Evolutionary conservation across 2,888 invertebrate genomes (phyloP).

Genomic region (Cinara cedri): DNA sequence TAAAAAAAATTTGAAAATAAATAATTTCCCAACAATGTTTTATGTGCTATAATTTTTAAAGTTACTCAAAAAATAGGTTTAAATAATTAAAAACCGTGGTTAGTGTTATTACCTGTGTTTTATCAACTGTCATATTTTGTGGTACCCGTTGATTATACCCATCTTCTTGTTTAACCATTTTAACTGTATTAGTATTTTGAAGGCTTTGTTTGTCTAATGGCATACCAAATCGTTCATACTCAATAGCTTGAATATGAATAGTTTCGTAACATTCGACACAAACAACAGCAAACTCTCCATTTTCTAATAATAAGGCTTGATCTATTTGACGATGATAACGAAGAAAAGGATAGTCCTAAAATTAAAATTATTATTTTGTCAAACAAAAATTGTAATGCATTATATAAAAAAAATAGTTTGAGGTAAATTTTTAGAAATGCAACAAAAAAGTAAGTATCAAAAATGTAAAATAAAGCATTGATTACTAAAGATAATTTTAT

Average conservation of each 20-base stretch:
- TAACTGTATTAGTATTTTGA: slow-evolving; percentile 42
- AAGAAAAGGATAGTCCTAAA: slow-evolving; percentile 87
- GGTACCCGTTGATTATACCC: slow-evolving; percentile 95
- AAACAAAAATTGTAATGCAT: slow-evolving; percentile 4
- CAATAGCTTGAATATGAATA: slow-evolving; percentile 85
- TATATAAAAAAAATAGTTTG: too few species aligned
- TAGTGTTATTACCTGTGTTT: slow-evolving; percentile 50
- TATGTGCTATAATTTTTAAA: too few species aligned
- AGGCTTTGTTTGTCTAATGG: slow-evolving; percentile 74
- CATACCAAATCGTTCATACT: slow-evolving; percentile 87
- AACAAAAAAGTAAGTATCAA: too few species aligned
- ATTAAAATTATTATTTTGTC: slow-evolving; percentile 58
- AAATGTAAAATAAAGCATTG: too few species aligned
- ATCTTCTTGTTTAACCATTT: slow-evolving; percentile 71
- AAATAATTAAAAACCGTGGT: too few species aligned
- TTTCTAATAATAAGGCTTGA: slow-evolving; percentile 82
- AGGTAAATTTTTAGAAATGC: too few species aligned
- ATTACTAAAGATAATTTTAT: too few species aligned
- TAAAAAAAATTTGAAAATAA: too few species aligned
- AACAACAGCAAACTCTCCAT: slow-evolving; percentile 88
- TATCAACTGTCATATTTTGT: slow-evolving; percentile 62
- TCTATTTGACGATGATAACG: slow-evolving; percentile 78
- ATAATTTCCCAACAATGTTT: too few species aligned
- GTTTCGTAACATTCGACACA: slow-evolving; percentile 93
- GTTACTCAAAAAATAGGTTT: too few species aligned